Base-by-base conservation (phyloP, 30 jellyfish, hydroid and myxozoan species). In the Aurelia sp. region DNA sequence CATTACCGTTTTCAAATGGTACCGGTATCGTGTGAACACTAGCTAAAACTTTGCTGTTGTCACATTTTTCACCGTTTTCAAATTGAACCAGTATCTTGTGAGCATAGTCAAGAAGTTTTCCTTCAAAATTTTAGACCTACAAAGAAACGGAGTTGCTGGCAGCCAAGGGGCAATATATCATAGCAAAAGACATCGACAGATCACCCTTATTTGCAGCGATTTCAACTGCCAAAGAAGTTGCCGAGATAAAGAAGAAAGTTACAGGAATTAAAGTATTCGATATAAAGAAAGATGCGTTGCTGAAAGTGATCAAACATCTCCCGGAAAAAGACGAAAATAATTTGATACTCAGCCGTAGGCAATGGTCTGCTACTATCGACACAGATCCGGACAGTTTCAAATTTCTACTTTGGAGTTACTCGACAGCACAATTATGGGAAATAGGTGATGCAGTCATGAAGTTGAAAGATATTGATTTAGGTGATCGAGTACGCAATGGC, bases 301-400 rank as follows among this genome's bases (percentile, higher is more conserved):
- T 82, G 18, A 33, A 52, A 15, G 50, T 18, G 2, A 70, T 82
- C 48, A 18, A 62, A 27, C 59, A 68, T 8, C 74, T 80, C 0
- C 21, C 17, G 2, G 66, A 24, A 38, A 62, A 17, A 6, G 16
- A 40, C 4, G 27, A 13, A 22, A 21, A 51, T 13, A 3, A 0
- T 8, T 44, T 44, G 13, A 44, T 44, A 44, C 15, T 44, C 55
- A 13, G 19, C 77, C 24, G n/a, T 13, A 13, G 11, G 4, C 21
- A 41, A 20, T 82, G 92, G 92, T 51, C 72, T 2, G 92, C 59
- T 13, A 70, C 92, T 0, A 17, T 82, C 35, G 85, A 82, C 58
- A 55, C 83, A 11, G 80, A 72, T 31, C 85, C 80, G 17, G 70
- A 50, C 27, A 70, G 92, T 60, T 9, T 24, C 22, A 53, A 27